Evolutionary conservation across 2,113 vertebrate species (phyloP), one percentile per base, ranked within the genome.

Genomic region (Sander vitreus): DNA sequence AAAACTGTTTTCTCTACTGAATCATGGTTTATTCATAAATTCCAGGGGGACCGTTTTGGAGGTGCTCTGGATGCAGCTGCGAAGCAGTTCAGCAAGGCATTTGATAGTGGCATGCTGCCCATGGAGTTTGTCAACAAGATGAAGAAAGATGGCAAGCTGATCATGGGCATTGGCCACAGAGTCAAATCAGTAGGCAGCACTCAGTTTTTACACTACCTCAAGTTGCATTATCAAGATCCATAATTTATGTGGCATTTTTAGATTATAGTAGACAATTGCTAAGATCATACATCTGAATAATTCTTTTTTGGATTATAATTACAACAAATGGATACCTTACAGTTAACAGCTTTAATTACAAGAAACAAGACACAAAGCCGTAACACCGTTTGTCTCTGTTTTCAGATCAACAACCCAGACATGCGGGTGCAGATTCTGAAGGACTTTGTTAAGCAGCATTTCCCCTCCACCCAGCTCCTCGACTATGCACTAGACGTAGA

Each of bases 121-220:
- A 99, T 99, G 98, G 98, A 99, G 85, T 99, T 99, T 85, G 98
- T 99, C 89, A 99, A 99, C 91, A 99, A 99, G 93, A 99, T 99
- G 98, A 99, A 99, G 93, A 99, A 99, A 68, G 98, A 99, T 72
- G 98, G 98, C n/a, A 97, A 96, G 67, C 95, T 99, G 53, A 99
- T 99, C 82, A 99, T 99, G 98, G 98, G 98, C 76, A 99, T 99
- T 0, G 98, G 98, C 12, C 98, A 99, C 93, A 33, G 98, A 65
- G 98, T 99, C 60, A 99, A 99, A 92, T 99, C 98, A 0, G 98
- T 99, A 91, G 93, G 96, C 19, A 54, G 48, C 12, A 18, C 30
- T 39, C 75, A 39, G 13, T 6, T 58, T 65, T 57, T 14, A 33
- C 19, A 11, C 1, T 13, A 19, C 13, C 8, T 47, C 2, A n/a